Percentiles rank a stretch among this genome's conserved stretches.
These are phyloP conservation scores for Ispidina picta DNA, from an alignment of 2,797 vertebrate genomes.

Conservation along the genomic window DNA sequence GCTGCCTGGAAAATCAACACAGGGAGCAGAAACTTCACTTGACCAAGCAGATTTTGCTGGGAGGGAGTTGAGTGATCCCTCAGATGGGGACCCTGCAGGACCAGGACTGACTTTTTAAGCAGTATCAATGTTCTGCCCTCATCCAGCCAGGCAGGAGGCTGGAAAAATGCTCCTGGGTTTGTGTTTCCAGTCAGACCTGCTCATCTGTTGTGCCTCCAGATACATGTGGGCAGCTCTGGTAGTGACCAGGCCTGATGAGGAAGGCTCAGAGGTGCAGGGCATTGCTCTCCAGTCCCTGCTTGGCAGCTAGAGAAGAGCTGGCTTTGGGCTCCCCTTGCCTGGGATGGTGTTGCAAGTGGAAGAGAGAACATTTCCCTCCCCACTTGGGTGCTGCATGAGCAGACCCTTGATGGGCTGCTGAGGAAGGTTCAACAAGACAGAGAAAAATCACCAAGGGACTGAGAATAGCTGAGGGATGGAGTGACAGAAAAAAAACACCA, in stretches of 20 bases:
- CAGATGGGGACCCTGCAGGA: not conserved
- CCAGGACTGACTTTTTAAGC: not conserved
- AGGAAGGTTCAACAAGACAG: not conserved
- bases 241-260: not conserved
- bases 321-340: not conserved
- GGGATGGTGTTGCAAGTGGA: accelerated
- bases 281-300: not conserved
- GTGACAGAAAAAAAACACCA: not conserved
- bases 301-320: not conserved
- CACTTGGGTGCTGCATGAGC: not conserved
- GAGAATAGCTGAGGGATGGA: not conserved
- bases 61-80: not conserved
- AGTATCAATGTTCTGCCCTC: not conserved
- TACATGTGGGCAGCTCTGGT: accelerated
- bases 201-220: accelerated
- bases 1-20: not conserved
- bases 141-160: not conserved
- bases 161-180: not conserved
- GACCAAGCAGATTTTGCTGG: accelerated
- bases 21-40: not conserved
- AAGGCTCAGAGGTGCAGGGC: not conserved
- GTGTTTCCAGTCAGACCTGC: not conserved
- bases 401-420: not conserved
- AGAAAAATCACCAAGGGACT: not conserved
- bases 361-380: not conserved